These are phyloP conservation scores for Elaphurus davidianus DNA, from an alignment of 2,113 vertebrate genomes.

Conservation along the genomic window DNA sequence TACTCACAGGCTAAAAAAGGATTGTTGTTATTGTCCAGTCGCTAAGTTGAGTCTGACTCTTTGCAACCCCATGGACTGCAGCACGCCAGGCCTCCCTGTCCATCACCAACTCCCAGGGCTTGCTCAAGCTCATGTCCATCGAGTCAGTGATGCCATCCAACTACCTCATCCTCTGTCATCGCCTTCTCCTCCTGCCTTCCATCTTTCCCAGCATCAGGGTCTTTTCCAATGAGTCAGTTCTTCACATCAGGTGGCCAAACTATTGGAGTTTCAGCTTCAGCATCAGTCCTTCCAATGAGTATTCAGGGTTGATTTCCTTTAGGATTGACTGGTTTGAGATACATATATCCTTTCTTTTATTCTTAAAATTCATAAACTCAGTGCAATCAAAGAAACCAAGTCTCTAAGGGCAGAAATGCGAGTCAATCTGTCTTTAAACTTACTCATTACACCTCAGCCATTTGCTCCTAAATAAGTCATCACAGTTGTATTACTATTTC, in stretches of 20 bases:
- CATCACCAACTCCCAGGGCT: background rate
- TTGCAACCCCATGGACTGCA: background rate
- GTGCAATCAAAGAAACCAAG: background rate
- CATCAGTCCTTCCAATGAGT: background rate
- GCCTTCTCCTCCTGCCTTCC: background rate
- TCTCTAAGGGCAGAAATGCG: background rate
- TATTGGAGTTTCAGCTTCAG: background rate
- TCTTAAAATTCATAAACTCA: background rate
- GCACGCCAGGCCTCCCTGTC: background rate
- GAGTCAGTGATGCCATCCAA: background rate
- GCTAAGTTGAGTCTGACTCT: background rate
- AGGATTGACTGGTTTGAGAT: background rate
- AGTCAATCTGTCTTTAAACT: background rate
- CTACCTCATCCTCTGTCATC: fast-evolving
- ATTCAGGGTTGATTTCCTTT: background rate
- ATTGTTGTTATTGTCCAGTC: background rate
- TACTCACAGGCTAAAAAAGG: fast-evolving
- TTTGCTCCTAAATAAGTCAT: background rate
- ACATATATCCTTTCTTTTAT: background rate
- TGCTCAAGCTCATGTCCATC: background rate
- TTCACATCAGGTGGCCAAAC: background rate
- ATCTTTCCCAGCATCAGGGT: background rate
- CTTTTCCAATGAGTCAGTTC: background rate
- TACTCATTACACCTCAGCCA: background rate
- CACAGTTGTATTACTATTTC: background rate